A percentile compares a stretch with the other conserved stretches of the same genome.
These are phyloP conservation scores for Microctenopoma lineatum DNA, from an alignment of 2,797 vertebrate genomes.

Conservation along the genomic window DNA sequence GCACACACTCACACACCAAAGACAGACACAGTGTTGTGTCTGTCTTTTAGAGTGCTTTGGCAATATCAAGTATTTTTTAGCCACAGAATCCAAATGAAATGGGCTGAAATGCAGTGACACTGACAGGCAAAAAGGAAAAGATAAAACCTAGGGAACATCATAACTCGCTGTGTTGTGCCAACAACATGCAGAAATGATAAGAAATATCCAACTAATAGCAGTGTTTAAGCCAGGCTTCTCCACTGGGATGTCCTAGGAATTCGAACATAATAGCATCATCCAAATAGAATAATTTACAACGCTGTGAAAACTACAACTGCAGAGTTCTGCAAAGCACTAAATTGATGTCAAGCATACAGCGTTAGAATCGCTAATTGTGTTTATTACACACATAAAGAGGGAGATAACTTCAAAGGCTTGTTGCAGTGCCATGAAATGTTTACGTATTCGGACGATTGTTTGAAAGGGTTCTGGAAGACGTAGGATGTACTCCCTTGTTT, in stretches of 20 bases:
- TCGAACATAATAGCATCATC: background rate
- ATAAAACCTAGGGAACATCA: slow-evolving; percentile 1
- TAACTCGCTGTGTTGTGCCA: background rate
- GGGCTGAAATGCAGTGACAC: slow-evolving; percentile 22
- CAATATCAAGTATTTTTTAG: slow-evolving; percentile 13
- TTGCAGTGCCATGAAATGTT: background rate
- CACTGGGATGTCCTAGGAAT: too few species aligned
- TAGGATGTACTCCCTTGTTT: slow-evolving; percentile 14
- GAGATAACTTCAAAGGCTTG: too few species aligned
- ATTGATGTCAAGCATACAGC: background rate
- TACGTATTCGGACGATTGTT: background rate
- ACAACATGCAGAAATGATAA: background rate
- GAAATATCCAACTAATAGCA: background rate
- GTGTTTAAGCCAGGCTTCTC: too few species aligned
- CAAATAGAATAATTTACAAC: background rate
- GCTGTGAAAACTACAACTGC: background rate
- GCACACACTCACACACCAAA: background rate
- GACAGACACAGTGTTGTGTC: slow-evolving; percentile 28
- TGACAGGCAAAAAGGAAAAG: slow-evolving; percentile 26
- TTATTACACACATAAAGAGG: background rate
- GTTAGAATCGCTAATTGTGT: background rate
- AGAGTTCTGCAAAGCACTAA: background rate
- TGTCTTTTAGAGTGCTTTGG: slow-evolving; percentile 32
- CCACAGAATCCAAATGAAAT: slow-evolving; percentile 34
- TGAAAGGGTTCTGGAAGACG: slow-evolving; percentile 6